Evolutionary conservation across 2,797 vertebrate genomes (phyloP), one percentile per base, ranked within the genome.

Genomic region (Alectoris magna): DNA sequence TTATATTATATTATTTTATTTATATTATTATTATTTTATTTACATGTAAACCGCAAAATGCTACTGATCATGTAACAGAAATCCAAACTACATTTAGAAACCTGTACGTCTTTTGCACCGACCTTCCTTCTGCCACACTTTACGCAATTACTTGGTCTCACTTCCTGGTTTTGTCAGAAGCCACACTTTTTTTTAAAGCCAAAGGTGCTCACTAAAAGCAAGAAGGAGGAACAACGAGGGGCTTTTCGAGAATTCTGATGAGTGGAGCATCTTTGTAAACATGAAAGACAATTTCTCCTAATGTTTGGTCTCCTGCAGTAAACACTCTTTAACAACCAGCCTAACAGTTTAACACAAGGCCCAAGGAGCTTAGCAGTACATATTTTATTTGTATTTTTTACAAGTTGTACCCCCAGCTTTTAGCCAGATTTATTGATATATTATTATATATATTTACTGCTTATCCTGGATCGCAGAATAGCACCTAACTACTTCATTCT

Each of bases 101-200:
- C 22, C 24, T 18, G 51, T 2, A 17, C 3, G 38, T 15, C 18
- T 81, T 85, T 46, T 73, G 41, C 29, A 8, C 26, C 44, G n/a
- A 17, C 74, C 39, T 80, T 90, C 49, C 60, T 55, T 58, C 24
- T 73, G 67, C 23, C 0, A 14, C 91, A 29, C 38, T 88, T 83
- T 39, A 68, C 9, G 22, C 19, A 53, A 53, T 14, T 67, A 73
- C 29, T 10, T 13, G 11, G 44, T 88, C 64, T 71, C 74, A 96
- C 95, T 96, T 96, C 94, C 95, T 95, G 92, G 70, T 95, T 55
- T 76, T 76, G 71, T 82, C 83, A 84, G 87, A 88, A 95, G 78
- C 63, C 68, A 81, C 56, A 10, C 58, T 31, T 27, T 56, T 41
- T 36, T 88, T 90, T 70, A 88, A 76, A 95, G 63, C 36, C 82